These are phyloP conservation scores for Tetramorium parvispinum DNA, from an alignment of 1,140 invertebrate species.

Conservation along the genomic window DNA sequence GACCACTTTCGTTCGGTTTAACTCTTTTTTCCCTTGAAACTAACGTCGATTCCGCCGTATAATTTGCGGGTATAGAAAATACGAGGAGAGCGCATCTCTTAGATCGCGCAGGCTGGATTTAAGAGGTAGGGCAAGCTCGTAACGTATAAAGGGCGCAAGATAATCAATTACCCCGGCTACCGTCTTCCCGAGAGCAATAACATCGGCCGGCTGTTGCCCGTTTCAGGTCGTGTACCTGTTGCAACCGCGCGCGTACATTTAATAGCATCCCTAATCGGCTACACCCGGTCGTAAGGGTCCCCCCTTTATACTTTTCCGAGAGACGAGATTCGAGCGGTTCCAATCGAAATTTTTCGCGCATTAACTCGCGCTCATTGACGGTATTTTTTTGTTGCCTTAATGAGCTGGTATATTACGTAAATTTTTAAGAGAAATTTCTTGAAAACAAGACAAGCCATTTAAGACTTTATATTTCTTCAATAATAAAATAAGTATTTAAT, in stretches of 20 bases:
- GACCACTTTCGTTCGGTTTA: slow-evolving; percentile 55
- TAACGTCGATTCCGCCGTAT: slow-evolving; percentile 70
- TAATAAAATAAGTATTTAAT: not conserved
- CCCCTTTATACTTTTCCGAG: slow-evolving; percentile 58
- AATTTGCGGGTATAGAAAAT: slow-evolving; percentile 74
- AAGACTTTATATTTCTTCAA: not conserved
- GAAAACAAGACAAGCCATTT: not conserved
- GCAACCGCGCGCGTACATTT: slow-evolving; percentile 71
- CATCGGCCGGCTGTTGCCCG: slow-evolving; percentile 71
- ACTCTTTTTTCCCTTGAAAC: slow-evolving; percentile 53
- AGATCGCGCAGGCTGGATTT: slow-evolving; percentile 73
- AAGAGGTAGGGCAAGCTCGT: slow-evolving; percentile 71
- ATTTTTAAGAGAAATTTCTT: not conserved
- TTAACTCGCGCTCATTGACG: not conserved
- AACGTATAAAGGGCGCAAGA: slow-evolving; percentile 79
- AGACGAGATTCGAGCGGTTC: slow-evolving; percentile 8
- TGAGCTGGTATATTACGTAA: not conserved
- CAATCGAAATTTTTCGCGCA: slow-evolving; percentile 40
- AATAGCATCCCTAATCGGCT: slow-evolving; percentile 76
- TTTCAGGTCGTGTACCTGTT: slow-evolving; percentile 71
- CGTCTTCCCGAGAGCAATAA: slow-evolving; percentile 77
- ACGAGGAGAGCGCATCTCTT: slow-evolving; percentile 68
- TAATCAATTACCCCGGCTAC: slow-evolving; percentile 82
- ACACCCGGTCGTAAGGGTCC: slow-evolving; percentile 59
- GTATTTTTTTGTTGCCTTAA: not conserved